Evolutionary conservation across 2,888 invertebrate genomes (phyloP).

Genomic region (Dysmachus trigonus): DNA sequence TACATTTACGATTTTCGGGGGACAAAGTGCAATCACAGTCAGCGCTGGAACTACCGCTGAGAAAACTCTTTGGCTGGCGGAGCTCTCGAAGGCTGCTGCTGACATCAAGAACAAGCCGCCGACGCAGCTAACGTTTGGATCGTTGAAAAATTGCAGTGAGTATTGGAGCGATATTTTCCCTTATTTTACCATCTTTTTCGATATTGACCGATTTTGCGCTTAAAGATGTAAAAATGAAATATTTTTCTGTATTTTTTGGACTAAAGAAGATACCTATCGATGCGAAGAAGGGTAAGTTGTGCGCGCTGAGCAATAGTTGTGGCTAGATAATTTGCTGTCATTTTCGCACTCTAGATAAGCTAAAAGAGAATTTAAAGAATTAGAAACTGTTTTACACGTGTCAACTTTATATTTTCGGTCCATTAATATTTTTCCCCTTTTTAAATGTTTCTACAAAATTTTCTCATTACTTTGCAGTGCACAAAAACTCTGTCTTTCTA

Average conservation of each 20-base stretch:
- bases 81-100: constrained; percentile 71
- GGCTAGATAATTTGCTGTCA: too few relatives aligned
- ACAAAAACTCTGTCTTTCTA: too few relatives aligned
- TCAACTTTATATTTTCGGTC: too few relatives aligned
- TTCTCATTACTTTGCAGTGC: too few relatives aligned
- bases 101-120: constrained; percentile 65
- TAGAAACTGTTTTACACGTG: too few relatives aligned
- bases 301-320: background rate
- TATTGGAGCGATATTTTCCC: constrained; percentile 49
- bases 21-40: constrained; percentile 79
- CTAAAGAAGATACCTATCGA: constrained; percentile 60
- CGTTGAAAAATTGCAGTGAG: constrained; percentile 64
- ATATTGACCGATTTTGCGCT: background rate
- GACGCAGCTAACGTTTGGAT: constrained; percentile 59
- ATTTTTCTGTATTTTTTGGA: constrained; percentile 51
- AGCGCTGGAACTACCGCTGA: constrained; percentile 89
- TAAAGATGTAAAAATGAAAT: background rate
- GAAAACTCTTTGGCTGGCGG: constrained; percentile 86
- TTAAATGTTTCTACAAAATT: too few relatives aligned
- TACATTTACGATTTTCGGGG: constrained; percentile 85
- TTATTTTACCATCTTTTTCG: background rate
- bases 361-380: too few relatives aligned
- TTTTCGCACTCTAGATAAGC: too few relatives aligned
- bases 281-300: constrained; percentile 49
- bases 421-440: too few relatives aligned